phyloP scores from a whole-genome alignment of 2,888 invertebrate species.

The Lamproptera curius region DNA sequence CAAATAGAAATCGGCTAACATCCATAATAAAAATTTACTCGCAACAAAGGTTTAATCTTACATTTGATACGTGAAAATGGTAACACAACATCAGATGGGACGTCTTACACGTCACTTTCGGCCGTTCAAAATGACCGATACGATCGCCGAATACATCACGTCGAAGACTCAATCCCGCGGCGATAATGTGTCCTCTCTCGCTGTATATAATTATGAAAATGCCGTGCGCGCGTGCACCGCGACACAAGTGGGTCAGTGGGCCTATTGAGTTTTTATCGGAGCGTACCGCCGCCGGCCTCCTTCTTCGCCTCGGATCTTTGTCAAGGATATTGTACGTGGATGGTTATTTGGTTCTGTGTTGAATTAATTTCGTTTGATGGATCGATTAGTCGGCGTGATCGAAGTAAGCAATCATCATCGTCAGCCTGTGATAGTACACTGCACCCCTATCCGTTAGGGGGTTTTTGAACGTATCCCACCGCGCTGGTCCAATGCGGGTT shows the following conservation, averaged over 20 bases:
- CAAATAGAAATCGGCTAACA: no score
- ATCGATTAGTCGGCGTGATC: no score
- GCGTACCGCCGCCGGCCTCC: background rate
- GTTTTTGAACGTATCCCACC: no score
- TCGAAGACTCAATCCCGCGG: background rate
- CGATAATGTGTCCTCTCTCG: background rate
- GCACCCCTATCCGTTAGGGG: no score
- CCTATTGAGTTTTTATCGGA: background rate
- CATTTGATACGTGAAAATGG: background rate
- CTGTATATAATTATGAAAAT: background rate
- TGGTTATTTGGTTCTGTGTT: no score
- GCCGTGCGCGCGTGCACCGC: background rate
- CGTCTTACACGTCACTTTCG: background rate
- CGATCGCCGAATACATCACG: background rate
- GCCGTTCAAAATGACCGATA: background rate
- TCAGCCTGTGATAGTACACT: no score
- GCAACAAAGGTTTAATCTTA: no score
- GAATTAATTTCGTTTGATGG: no score
- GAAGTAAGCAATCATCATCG: no score
- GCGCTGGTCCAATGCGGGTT: no score
- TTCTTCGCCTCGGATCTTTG: background rate
- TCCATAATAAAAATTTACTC: no score
- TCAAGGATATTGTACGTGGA: no score
- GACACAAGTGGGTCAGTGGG: constrained; percentile 4
- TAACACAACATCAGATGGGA: background rate